Base-by-base conservation (phyloP, 2,888 invertebrate genomes). In the Zeuzera pyrina region DNA sequence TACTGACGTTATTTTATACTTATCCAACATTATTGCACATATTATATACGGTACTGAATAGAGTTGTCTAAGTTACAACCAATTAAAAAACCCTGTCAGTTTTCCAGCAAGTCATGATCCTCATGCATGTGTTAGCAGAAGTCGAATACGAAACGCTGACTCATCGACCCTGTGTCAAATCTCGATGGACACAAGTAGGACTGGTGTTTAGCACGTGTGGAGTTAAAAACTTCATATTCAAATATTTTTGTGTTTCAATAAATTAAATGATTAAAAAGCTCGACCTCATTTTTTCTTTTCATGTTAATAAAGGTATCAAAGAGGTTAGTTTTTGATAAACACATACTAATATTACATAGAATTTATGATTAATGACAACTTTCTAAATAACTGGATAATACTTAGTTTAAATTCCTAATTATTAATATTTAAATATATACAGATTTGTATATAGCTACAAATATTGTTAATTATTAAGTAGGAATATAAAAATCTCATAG, bases 81-180 rank as follows among this genome's bases (percentile, higher is more conserved):
- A 77, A 78, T 78, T 77, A 78, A 76, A 76, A 61, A 66, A 57
- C 63, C 57, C 60, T 56, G 71, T 68, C 68, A 55, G 46, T 46
- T 48, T 62, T 70, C 43, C 38, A 35, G 65, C 76, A 55, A 76
- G 77, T 78, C 78, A 78, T 49, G 58, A 43, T 52, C 42, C 47
- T 52, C 53, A 48, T 64, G 66, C 76, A 74, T 74, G 65, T 74
- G 74, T 67, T 62, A 43, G 49, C 56, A 51, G 47, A 58, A 63
- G 58, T 63, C 61, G 47, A 36, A 45, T 36, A 37, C 43, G 39
- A 35, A 62, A 60, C 39, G 78, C 74, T 59, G 68, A 66, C 44
- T 78, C 78, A 78, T 51, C 50, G 44, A 66, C 68, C 73, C 78
- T 64, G 63, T 70, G 74, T 78, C 78, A 78, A 78, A 77, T 76